Evolutionary conservation across 1,140 invertebrate genomes (phyloP), one percentile per base, ranked within the genome.

Genomic region (Drosophila nannoptera): DNA sequence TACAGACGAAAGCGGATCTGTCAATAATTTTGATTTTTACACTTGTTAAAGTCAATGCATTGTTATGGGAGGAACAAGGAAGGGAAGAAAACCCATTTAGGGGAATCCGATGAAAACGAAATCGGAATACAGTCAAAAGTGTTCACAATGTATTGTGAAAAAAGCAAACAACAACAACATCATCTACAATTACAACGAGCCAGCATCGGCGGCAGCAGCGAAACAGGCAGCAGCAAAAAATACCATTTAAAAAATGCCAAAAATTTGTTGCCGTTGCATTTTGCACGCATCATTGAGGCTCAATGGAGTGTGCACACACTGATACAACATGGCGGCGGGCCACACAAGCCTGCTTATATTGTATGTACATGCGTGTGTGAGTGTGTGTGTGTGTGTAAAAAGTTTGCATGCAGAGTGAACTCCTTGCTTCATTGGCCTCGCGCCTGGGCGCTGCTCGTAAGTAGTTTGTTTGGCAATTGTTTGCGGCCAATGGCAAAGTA

Each of bases 261-360:
- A 68, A 69, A 87, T 77, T 80, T 78, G 78, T 82, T 87, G 78
- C 76, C 78, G 83, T 83, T 83, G 75, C 78, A 87, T 87, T 87
- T 87, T 83, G 83, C 78, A 77, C 82, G 77, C 83, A 87, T 83
- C 83, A 87, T 87, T 87, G 83, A 73, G 69, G 74, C 76, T 78
- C 78, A 87, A 87, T 87, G 78, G 83, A 83, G 83, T 87, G 83
- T 87, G 66, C 78, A 77, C 73, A 87, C 70, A 87, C 83, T 87
- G 83, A 87, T 87, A 87, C 78, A 86, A 86, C 81, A 86, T 81
- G 74, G 75, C 59, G 82, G 76, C 70, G 38, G 48, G 58, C 14
- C 67, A 69, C 22, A 22, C 22, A 22, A 22, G 22, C 22, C 22
- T 22, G 22, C 22, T 22, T 22, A 22, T 22, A 22, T 22, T 22